Evolutionary conservation across 2,113 vertebrate genomes (phyloP).

Genomic region (Nesogale talazaci): DNA sequence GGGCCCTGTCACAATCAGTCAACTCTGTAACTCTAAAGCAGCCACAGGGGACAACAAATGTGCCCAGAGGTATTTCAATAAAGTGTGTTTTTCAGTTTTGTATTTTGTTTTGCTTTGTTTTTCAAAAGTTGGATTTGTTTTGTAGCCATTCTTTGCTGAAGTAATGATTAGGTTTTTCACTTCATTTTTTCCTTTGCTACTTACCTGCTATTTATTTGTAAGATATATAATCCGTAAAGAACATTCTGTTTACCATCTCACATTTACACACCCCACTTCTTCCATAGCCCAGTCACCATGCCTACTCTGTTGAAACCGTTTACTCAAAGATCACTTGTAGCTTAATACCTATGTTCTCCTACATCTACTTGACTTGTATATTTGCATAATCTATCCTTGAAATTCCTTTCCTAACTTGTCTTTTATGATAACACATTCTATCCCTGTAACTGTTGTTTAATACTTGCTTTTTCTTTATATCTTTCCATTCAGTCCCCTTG

Average conservation of each 20-base stretch:
- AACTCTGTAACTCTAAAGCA: background rate
- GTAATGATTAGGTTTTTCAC: background rate
- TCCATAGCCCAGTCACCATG: background rate
- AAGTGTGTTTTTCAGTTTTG: too few relatives aligned
- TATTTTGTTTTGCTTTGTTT: too few relatives aligned
- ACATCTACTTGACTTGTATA: conserved; percentile 22
- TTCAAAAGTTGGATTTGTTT: background rate
- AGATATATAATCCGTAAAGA: conserved; percentile 8
- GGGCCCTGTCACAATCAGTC: background rate
- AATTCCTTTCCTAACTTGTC: background rate
- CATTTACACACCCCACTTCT: background rate
- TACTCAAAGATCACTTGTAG: background rate
- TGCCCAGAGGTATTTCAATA: too few relatives aligned
- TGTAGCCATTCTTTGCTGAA: background rate
- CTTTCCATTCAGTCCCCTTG: background rate
- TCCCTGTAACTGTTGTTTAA: background rate
- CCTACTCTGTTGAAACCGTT: background rate
- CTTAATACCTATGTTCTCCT: conserved; percentile 12
- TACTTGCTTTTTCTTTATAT: background rate
- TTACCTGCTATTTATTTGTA: background rate
- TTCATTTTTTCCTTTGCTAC: background rate
- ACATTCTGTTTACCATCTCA: background rate
- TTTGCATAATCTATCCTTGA: conserved; percentile 22
- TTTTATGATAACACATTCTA: background rate
- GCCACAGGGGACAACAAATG: background rate